These are phyloP conservation scores for Drosophila pseudotalamancana DNA, from an alignment of 2,888 invertebrate genomes.

Conservation along the genomic window DNA sequence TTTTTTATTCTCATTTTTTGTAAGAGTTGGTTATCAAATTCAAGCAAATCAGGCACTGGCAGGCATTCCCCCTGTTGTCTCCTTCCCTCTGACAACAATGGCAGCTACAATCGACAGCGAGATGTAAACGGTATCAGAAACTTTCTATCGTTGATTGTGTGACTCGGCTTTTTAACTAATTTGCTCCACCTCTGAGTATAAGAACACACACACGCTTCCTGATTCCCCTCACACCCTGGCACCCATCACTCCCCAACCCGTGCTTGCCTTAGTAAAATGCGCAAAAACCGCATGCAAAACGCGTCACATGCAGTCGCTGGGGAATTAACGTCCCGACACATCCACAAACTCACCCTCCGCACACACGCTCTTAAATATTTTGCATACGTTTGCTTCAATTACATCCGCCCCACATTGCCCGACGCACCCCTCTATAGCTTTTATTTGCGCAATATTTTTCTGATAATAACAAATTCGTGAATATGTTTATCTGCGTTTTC, in stretches of 20 bases:
- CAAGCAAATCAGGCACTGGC: constrained; percentile 51
- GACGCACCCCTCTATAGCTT: constrained; percentile 28
- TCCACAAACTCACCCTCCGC: constrained; percentile 7
- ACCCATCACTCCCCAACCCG: background rate
- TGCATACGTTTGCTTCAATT: constrained; percentile 65
- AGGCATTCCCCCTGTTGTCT: constrained; percentile 44
- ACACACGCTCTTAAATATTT: constrained; percentile 50
- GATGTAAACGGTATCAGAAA: constrained; percentile 56
- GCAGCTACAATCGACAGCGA: constrained; percentile 5
- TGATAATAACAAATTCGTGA: constrained; percentile 82
- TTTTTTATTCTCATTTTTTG: constrained; percentile 32
- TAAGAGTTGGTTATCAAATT: constrained; percentile 41
- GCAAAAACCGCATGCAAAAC: constrained; percentile 74
- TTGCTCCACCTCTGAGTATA: constrained; percentile 62
- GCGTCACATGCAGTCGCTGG: constrained; percentile 75
- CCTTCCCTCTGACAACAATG: constrained; percentile 43
- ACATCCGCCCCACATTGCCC: background rate
- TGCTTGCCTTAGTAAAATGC: constrained; percentile 35
- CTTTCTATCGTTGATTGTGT: constrained; percentile 81
- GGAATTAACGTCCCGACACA: constrained; percentile 59
- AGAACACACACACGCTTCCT: background rate
- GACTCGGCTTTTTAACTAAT: constrained; percentile 81
- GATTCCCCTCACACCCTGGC: background rate
- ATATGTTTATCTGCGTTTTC: constrained; percentile 81
- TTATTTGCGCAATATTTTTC: constrained; percentile 79